phyloP scores from a whole-genome alignment of 92 coral and sea anemone genomes.

The Muricea muricata region DNA sequence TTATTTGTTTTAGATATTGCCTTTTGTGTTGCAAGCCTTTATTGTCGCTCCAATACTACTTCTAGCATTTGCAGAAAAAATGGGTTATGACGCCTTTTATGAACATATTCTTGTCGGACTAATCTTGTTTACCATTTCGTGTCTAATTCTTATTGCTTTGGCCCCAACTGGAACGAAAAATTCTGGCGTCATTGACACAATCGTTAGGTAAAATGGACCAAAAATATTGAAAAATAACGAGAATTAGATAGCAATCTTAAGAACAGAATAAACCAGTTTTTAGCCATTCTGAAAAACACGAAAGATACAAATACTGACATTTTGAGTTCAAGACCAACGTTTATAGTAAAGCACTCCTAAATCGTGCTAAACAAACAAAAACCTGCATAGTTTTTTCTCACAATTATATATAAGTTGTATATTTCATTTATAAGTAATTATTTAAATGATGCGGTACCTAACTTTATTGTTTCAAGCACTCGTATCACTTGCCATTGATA shows the following conservation, averaged over 20 bases:
- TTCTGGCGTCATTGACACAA: slow-evolving; percentile 67
- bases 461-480: no score
- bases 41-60: slow-evolving; percentile 66
- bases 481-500: background rate
- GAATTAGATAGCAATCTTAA: background rate
- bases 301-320: no score
- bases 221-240: background rate
- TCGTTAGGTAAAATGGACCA: slow-evolving; percentile 49
- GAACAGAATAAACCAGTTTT: background rate
- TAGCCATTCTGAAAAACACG: background rate
- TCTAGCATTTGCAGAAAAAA: slow-evolving; percentile 41
- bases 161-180: slow-evolving; percentile 63
- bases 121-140: slow-evolving; percentile 43
- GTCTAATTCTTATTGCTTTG: slow-evolving; percentile 50
- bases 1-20: slow-evolving; percentile 44
- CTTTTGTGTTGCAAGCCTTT: slow-evolving; percentile 46
- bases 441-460: no score
- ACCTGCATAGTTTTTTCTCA: no score
- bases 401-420: no score
- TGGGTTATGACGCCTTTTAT: slow-evolving; percentile 48
- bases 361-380: no score
- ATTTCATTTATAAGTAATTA: no score
- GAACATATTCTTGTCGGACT: slow-evolving; percentile 38
- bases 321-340: no score
- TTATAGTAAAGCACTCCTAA: no score